Evolutionary conservation across 2,113 vertebrate genomes (phyloP).

Genomic region (Dinomys branickii): DNA sequence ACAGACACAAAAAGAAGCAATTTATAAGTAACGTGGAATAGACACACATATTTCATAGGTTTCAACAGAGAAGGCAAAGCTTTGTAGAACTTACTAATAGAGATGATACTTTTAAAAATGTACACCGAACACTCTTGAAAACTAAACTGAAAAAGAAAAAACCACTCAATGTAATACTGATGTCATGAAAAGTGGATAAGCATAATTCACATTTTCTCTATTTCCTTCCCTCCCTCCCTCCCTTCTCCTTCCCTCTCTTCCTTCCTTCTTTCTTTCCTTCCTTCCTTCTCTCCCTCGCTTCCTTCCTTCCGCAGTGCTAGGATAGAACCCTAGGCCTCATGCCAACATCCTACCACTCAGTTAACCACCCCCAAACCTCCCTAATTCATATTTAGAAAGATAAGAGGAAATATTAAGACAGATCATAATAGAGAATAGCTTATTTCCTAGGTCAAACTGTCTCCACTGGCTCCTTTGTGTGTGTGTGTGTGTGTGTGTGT

Average conservation of each 20-base stretch:
- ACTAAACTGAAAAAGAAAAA: not conserved
- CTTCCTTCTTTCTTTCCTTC: not conserved
- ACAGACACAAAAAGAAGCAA: not conserved
- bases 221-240: not conserved
- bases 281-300: not conserved
- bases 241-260: not conserved
- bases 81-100: conserved; percentile 3
- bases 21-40: not conserved
- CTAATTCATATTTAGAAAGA: not conserved
- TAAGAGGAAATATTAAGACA: not conserved
- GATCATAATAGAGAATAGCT: not conserved
- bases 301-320: not conserved
- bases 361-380: not conserved
- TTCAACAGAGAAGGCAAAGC: not conserved
- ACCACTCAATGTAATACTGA: not conserved
- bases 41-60: not conserved
- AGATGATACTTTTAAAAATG: not conserved
- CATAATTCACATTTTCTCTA: not conserved
- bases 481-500: not conserved
- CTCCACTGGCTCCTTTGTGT: not conserved
- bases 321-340: not conserved
- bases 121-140: not conserved
- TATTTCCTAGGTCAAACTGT: not conserved
- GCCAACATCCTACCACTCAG: too few species aligned
- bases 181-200: not conserved